Conservation (phyloP, 2,113 vertebrate species). For the Pelusios castaneus region DNA sequence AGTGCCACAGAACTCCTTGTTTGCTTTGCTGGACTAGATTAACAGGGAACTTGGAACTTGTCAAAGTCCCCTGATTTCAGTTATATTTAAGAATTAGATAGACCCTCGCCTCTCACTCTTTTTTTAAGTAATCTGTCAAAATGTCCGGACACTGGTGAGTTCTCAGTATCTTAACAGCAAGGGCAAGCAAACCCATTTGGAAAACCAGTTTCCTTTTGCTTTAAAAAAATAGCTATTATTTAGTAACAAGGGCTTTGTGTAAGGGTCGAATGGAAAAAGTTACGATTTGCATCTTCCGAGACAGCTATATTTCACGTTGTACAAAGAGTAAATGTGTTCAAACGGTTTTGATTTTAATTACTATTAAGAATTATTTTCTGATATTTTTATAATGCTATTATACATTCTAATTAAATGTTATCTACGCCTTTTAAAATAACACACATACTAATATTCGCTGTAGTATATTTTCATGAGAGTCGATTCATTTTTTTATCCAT, state of each 20-base stretch:
- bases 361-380: not conserved
- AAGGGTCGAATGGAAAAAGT: not conserved
- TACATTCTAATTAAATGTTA: not conserved
- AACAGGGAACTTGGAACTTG: too few species aligned
- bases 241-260: not conserved
- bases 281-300: not conserved
- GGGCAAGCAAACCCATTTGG: not conserved
- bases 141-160: not conserved
- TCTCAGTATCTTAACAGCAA: not conserved
- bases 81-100: not conserved
- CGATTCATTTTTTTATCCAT: not conserved
- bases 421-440: not conserved
- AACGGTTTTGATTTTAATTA: not conserved
- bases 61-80: not conserved
- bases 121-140: not conserved
- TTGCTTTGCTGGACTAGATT: too few species aligned
- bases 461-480: not conserved
- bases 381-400: not conserved
- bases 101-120: not conserved
- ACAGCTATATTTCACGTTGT: not conserved
- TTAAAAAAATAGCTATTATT: not conserved
- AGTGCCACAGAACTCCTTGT: too few species aligned
- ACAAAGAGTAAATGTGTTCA: not conserved
- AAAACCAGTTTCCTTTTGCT: not conserved
- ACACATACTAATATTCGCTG: not conserved